Percentiles rank a stretch among this genome's conserved stretches.
Evolutionary conservation across 2,113 vertebrate genomes (phyloP).

Genomic region (Arenaria interpres): DNA sequence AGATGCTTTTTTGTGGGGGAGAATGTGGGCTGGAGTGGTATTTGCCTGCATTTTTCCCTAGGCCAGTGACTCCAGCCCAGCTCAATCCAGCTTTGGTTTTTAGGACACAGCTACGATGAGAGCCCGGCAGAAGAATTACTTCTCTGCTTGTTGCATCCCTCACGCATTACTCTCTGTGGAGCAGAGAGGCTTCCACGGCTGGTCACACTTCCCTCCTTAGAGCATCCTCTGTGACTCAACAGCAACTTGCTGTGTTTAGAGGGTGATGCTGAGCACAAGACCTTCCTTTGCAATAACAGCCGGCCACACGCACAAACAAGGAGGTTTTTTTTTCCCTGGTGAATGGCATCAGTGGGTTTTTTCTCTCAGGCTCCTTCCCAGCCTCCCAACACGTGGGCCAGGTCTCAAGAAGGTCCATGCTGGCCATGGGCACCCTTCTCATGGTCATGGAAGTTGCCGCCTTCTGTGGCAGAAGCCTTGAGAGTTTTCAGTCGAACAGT

Average conservation of each 20-base stretch:
- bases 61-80: constrained; percentile 51
- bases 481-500: neutral
- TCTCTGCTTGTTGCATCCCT: neutral
- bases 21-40: constrained; percentile 57
- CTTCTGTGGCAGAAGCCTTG: neutral
- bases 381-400: neutral
- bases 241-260: neutral
- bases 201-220: neutral
- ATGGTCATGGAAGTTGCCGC: neutral
- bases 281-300: neutral
- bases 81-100: constrained; percentile 46
- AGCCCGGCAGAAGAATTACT: neutral
- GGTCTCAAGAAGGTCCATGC: neutral
- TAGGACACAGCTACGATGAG: neutral
- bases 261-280: neutral
- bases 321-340: neutral
- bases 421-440: neutral
- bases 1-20: constrained; percentile 54
- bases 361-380: neutral
- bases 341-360: neutral
- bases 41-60: constrained; percentile 56
- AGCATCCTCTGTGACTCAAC: neutral
- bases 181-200: neutral
- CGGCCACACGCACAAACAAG: neutral
- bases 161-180: rapidly evolving